Evolutionary conservation across 2,113 vertebrate species (phyloP).

Genomic region (Protobothrops flavoviridis): DNA sequence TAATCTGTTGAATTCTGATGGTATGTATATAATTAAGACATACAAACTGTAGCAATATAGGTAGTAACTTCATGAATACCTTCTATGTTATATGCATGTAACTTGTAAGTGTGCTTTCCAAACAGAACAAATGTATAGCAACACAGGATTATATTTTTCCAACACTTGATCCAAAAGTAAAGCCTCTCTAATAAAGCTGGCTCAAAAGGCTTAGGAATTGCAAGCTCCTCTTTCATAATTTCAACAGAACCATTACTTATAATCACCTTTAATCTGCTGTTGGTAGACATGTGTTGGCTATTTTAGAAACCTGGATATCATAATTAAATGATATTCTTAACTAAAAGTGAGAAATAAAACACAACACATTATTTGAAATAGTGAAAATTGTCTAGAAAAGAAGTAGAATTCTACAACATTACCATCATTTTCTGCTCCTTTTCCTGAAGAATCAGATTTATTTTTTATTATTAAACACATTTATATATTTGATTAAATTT

Average conservation of each 20-base stretch:
- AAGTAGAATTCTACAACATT: conserved; percentile 7
- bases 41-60: too few species aligned
- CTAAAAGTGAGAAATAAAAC: conserved; percentile 60
- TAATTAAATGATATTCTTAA: conserved; percentile 55
- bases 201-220: conserved; percentile 49
- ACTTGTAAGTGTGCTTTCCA: background rate
- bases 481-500: background rate
- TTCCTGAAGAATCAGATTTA: background rate
- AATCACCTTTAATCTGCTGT: conserved; percentile 52
- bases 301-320: conserved; percentile 46
- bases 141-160: background rate
- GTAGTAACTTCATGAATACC: background rate
- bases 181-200: conserved; percentile 31
- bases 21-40: background rate
- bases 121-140: conserved; percentile 2
- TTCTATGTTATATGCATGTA: background rate
- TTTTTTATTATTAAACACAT: background rate
- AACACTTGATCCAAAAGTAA: conserved; percentile 42
- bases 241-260: conserved; percentile 46
- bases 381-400: conserved; percentile 50
- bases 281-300: conserved; percentile 58
- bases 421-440: conserved; percentile 30
- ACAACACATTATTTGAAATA: conserved; percentile 52
- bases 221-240: conserved; percentile 53
- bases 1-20: background rate